phyloP scores from a whole-genome alignment of 1,140 invertebrate genomes.

The Scaptodrosophila lebanonensis region DNA sequence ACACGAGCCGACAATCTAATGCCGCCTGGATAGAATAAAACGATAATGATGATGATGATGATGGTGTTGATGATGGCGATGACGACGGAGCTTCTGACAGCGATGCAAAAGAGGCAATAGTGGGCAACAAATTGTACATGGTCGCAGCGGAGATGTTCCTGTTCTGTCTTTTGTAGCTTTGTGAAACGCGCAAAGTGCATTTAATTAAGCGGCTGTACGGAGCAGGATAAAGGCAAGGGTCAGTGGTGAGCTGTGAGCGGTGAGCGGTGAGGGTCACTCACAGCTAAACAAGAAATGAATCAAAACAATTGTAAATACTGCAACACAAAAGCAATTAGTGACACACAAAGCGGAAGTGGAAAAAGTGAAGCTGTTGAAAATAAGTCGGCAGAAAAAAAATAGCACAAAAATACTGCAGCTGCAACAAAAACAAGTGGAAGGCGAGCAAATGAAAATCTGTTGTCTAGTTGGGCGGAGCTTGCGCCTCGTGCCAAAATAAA shows the following conservation, averaged over 20 bases:
- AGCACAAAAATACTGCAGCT: neutral
- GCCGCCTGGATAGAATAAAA: too few relatives aligned
- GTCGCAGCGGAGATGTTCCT: too few relatives aligned
- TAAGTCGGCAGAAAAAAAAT: slow-evolving; percentile 49
- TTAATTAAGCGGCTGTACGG: slow-evolving; percentile 56
- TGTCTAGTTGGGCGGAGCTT: slow-evolving; percentile 25
- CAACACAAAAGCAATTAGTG: slow-evolving; percentile 74
- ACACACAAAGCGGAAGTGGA: slow-evolving; percentile 72
- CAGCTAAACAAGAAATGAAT: slow-evolving; percentile 57
- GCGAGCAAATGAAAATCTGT: slow-evolving; percentile 6
- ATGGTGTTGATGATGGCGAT: slow-evolving; percentile 27
- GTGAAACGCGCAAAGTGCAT: slow-evolving; percentile 72
- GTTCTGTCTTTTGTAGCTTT: too few relatives aligned
- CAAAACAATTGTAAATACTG: slow-evolving; percentile 73
- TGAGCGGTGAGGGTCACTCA: neutral
- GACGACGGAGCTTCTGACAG: too few relatives aligned
- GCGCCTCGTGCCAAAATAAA: slow-evolving; percentile 69
- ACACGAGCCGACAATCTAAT: too few relatives aligned
- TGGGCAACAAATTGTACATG: too few relatives aligned
- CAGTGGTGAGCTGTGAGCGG: neutral
- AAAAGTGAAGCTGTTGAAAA: slow-evolving; percentile 73
- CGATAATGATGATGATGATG: too few relatives aligned
- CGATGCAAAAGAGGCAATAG: too few relatives aligned
- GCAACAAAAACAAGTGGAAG: slow-evolving; percentile 3
- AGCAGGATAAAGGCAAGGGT: neutral